A percentile compares a stretch with the other conserved stretches of the same genome.
These are phyloP conservation scores for Hystrix brachyura DNA, from an alignment of 2,113 vertebrate genomes.

Conservation along the genomic window DNA sequence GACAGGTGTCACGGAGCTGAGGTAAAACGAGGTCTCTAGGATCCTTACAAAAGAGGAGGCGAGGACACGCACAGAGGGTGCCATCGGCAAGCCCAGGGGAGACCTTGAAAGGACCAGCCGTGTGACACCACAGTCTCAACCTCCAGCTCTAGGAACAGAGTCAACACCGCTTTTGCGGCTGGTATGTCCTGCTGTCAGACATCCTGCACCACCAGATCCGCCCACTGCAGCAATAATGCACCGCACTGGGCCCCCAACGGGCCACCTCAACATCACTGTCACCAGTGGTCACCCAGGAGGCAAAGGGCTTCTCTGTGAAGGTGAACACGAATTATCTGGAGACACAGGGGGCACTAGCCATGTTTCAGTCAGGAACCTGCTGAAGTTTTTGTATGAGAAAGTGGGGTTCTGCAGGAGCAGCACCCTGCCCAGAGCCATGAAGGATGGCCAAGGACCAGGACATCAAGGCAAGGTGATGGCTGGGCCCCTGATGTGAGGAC, in stretches of 20 bases:
- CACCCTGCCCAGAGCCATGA: accelerated
- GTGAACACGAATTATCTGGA: accelerated
- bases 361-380: background rate
- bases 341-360: background rate
- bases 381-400: background rate
- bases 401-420: background rate
- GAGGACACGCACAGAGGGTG: background rate
- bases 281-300: background rate
- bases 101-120: background rate
- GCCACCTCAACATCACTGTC: background rate
- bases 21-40: background rate
- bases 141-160: background rate
- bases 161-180: background rate
- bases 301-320: too few species aligned
- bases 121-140: background rate
- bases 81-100: too few species aligned
- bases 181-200: too few species aligned
- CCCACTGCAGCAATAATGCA: background rate
- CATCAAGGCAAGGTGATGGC: accelerated
- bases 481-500: background rate
- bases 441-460: too few species aligned
- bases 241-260: background rate
- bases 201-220: background rate
- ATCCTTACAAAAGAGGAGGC: background rate
- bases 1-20: background rate